These are phyloP conservation scores for Vandiemenella viatica DNA, from an alignment of 2,888 invertebrate species.

Conservation along the genomic window DNA sequence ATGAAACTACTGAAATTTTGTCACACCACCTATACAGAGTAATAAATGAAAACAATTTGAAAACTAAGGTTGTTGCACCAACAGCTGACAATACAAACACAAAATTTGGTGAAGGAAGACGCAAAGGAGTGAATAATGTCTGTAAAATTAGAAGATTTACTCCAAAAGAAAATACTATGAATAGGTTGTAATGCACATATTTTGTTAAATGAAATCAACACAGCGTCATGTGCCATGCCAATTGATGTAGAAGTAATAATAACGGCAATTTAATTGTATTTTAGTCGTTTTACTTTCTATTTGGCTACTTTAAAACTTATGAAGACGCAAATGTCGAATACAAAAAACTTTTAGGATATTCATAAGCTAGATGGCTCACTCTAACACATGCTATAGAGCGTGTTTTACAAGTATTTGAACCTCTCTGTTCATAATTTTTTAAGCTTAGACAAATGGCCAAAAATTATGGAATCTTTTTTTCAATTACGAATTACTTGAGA, in stretches of 20 bases:
- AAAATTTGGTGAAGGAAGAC: background rate
- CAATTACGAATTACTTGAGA: too few species aligned
- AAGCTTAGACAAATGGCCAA: too few species aligned
- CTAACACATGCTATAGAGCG: slow-evolving; percentile 18
- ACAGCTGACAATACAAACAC: background rate
- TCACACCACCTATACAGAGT: background rate
- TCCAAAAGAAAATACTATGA: too few species aligned
- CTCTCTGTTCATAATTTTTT: slow-evolving; percentile 21
- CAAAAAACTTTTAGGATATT: slow-evolving; percentile 14
- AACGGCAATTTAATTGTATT: background rate
- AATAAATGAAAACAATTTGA: too few species aligned
- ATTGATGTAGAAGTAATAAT: too few species aligned
- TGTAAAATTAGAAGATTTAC: background rate
- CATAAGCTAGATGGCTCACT: slow-evolving; percentile 20
- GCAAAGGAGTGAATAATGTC: too few species aligned
- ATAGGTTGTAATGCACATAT: too few species aligned
- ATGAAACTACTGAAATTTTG: background rate
- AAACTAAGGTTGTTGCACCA: background rate
- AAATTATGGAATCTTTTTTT: too few species aligned
- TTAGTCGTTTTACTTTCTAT: slow-evolving; percentile 1
- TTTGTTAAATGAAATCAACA: too few species aligned
- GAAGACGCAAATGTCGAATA: slow-evolving; percentile 17
- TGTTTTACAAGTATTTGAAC: slow-evolving; percentile 20
- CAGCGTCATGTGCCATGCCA: too few species aligned
- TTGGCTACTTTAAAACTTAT: too few species aligned